Evolutionary conservation across 37 sponge, comb jelly and placozoan species (phyloP), one percentile per base, ranked within the genome.

Genomic region (Geodia barretti): DNA sequence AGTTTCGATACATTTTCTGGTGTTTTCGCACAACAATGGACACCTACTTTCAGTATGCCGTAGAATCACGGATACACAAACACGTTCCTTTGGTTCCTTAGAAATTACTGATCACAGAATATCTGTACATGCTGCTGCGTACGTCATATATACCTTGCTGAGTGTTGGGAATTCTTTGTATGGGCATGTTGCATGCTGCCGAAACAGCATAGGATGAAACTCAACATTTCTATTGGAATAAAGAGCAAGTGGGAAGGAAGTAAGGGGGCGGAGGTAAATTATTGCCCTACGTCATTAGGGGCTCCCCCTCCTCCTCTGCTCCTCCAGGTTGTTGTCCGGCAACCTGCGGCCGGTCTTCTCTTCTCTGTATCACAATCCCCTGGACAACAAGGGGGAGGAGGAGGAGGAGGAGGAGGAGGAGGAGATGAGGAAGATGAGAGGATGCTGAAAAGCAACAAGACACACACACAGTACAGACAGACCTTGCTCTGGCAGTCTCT

Each of bases 141-240:
- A 73, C 3, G 66, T 30, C 19, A 19, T 3, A 28, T 35, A 0
- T 41, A 94, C 94, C 73, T 88, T 74, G 54, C 87, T 84, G 39
- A 95, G 80, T 11, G 87, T 74, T 9, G 75, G 77, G 33, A 86
- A 73, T 39, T 89, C 87, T 32, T 64, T 82, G 64, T 83, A 62
- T 1, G 83, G 87, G 19, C 23, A 25, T 25, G 41, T 66, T 39
- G 76, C 75, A 72, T 95, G 90, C 68, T 95, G 95, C 11, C 86
- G 41, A 38, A 89, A 95, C 76, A 92, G 35, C 80, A 95, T 77
- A 28, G 95, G 95, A 74, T 95, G 95, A 62, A 89, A 95, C 75
- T 95, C 95, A 19, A 88, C 80, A 73, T 95, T 91, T 47, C 94
- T 95, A 72, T 25, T n/a, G n/a, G n/a, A 67, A 39, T 1, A 73